Evolutionary conservation across 1,140 invertebrate species (phyloP), one percentile per base, ranked within the genome.

Genomic region (Drosophila sp.): DNA sequence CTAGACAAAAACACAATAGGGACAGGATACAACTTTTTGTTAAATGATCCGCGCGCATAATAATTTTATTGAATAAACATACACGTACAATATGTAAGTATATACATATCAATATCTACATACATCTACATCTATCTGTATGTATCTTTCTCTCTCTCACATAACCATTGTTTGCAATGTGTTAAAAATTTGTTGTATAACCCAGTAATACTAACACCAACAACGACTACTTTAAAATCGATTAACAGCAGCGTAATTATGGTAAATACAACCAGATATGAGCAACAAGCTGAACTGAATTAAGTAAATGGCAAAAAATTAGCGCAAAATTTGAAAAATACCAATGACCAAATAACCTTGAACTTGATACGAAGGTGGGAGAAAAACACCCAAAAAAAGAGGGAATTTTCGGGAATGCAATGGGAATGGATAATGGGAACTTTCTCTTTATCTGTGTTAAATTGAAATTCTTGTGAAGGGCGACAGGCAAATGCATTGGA

Each of bases 101-200:
- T 44, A n/a, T 41, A 4, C 25, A 23, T 47, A 47, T 47, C 2
- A 23, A 17, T 23, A 7, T 8, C 1, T 47, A 8, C 6, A 25
- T 47, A 17, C 6, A 47, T 4, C 2, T 23, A 7, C 25, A 6
- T 50, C 25, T 27, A 10, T 50, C 7, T 50, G 4, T 47, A 47
- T 47, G 3, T 50, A 10, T 27, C 6, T 10, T 23, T 50, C 23
- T 50, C 8, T 50, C 23, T 50, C 6, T 17, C 44, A 27, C 44
- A 27, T 50, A 50, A 50, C 76, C 72, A 86, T 77, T 86, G 83
- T 83, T 60, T 67, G 76, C 70, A 80, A 89, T 76, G 84, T 89
- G 84, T 89, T 89, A 89, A 89, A 89, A 74, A 84, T 87, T 73
- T 84, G 74, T 89, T 89, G 74, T 89, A 89, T 89, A 89, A 80